A percentile compares a stretch with the other conserved stretches of the same genome.
Conservation (phyloP, 2,888 invertebrate genomes). For the Drosophila gaucha region DNA sequence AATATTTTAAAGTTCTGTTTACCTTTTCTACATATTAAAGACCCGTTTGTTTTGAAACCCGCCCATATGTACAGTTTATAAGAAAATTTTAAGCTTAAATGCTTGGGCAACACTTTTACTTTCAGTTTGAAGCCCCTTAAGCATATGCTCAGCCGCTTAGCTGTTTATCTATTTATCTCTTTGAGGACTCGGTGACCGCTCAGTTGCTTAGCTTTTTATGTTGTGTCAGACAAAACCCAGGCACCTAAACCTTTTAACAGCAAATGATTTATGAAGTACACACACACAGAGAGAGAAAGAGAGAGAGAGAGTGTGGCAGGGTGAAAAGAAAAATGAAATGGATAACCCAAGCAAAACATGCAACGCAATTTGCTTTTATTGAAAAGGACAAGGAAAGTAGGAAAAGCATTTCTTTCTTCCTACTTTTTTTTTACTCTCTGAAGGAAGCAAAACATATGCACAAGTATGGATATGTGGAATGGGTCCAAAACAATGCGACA, state of each 20-base stretch:
- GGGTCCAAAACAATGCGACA: slow-evolving; percentile 66
- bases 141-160: slow-evolving; percentile 45
- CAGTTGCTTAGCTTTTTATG: slow-evolving; percentile 44
- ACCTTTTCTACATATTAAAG: no score
- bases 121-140: slow-evolving; percentile 8
- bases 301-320: no score
- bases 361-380: slow-evolving; percentile 80
- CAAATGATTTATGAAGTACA: slow-evolving; percentile 76
- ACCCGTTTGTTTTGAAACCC: neutral
- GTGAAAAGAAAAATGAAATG: slow-evolving; percentile 27
- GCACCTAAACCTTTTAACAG: slow-evolving; percentile 68
- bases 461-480: slow-evolving; percentile 15
- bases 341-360: slow-evolving; percentile 66
- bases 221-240: slow-evolving; percentile 42
- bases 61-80: slow-evolving; percentile 9
- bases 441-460: slow-evolving; percentile 48
- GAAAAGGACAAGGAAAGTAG: slow-evolving; percentile 64
- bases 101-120: slow-evolving; percentile 21
- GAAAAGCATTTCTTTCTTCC: slow-evolving; percentile 26
- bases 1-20: no score
- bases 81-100: slow-evolving; percentile 11
- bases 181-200: slow-evolving; percentile 18
- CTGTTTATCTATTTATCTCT: slow-evolving; percentile 49
- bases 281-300: no score
- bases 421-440: slow-evolving; percentile 16